Evolutionary conservation across 2,888 invertebrate species (phyloP).

Genomic region (Brenthis daphne): DNA sequence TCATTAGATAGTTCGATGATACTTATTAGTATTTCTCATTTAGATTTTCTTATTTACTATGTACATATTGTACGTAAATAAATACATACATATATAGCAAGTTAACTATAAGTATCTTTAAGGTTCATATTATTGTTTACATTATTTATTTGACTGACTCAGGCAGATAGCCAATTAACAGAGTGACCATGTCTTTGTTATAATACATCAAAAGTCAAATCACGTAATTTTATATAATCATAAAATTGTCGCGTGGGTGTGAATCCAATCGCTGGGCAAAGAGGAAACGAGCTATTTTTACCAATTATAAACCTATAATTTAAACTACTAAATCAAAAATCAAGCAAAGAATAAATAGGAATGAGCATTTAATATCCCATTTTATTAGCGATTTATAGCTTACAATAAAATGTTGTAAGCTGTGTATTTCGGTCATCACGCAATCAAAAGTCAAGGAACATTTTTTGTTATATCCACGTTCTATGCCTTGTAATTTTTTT

Average conservation of each 20-base stretch:
- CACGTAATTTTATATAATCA: conserved; percentile 10
- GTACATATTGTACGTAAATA: no score
- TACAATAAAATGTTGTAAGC: conserved; percentile 15
- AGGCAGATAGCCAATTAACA: no score
- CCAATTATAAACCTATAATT: conserved; percentile 21
- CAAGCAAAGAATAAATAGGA: conserved; percentile 6
- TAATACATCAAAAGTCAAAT: conserved; percentile 7
- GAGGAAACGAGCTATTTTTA: conserved; percentile 18
- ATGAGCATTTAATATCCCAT: conserved; percentile 7
- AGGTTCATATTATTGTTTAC: no score
- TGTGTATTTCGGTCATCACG: conserved; percentile 9
- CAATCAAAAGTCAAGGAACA: neutral
- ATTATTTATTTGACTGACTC: no score
- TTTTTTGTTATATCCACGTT: no score
- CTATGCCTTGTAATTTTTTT: no score
- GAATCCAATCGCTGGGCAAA: neutral
- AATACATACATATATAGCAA: no score
- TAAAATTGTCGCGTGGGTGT: conserved; percentile 17
- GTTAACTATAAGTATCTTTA: no score
- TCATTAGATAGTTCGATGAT: no score
- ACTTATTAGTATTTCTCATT: no score
- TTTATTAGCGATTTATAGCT: conserved; percentile 18
- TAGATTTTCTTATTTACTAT: no score
- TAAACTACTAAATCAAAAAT: conserved; percentile 6
- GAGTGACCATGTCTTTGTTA: no score